Evolutionary conservation across 1,140 invertebrate species (phyloP), one percentile per base, ranked within the genome.

Genomic region (Drosophila simulans): DNA sequence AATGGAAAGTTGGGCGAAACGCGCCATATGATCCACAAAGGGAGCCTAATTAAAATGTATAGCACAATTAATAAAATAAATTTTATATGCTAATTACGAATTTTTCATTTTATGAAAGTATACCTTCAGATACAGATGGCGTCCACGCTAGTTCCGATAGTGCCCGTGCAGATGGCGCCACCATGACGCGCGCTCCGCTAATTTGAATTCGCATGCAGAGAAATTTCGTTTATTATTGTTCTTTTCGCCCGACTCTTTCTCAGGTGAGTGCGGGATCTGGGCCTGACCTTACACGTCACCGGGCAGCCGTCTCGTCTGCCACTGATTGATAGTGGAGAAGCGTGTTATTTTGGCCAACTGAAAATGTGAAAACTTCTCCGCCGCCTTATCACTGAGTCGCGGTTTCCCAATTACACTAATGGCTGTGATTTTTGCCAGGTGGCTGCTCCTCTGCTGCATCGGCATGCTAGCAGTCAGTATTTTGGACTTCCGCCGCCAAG

Each of bases 301-400:
- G 15, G 17, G 13, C 5, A 27, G 53, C n/a, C 27, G 27, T 4
- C 27, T 12, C 25, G 39, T 34, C 34, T 15, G 15, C 15, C 52
- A 45, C 57, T 89, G 63, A 89, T 89, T 89, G 76, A 69, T 83
- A 89, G 84, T 88, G 84, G 5, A 73, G 66, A 88, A 80, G 17
- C 42, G 43, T 88, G 83, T 68, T n/a, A 52, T 68, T n/a, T 59
- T 31, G 27, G 39, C 48, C 45, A 48, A 25, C 64, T 48, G 8
- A 52, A 58, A 62, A 49, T 59, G 39, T 31, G 31, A 31, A 34
- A 53, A 39, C 53, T 71, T 34, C 20, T 35, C 58, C 27, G 39
- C 34, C 31, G 25, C 15, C 46, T 80, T 85, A 77, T 80, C 81
- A 40, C 11, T 1, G 3, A 43, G 43, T 12, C 20, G 11, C 49